Percentiles rank a stretch among this genome's conserved stretches.
Evolutionary conservation across 2,797 vertebrate genomes (phyloP).

Genomic region (Alauda arvensis): DNA sequence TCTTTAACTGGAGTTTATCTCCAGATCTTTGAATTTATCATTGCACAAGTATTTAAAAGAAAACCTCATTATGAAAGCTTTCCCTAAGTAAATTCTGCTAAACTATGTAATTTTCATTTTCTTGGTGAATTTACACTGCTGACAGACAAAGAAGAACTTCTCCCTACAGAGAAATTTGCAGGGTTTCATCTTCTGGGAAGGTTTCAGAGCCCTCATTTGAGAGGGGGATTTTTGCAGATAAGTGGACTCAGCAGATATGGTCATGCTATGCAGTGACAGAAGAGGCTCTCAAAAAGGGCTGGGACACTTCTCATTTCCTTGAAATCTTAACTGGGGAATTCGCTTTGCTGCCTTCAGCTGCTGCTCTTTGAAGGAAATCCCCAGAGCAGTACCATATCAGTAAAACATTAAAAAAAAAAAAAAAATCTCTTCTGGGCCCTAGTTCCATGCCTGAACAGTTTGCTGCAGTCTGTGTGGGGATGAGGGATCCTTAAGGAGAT

Average conservation of each 20-base stretch:
- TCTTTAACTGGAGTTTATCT: neutral
- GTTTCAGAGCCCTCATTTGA: neutral
- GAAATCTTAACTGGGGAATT: conserved; percentile 27
- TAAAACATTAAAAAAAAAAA: neutral
- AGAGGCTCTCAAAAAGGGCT: neutral
- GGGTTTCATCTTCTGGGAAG: conserved; percentile 16
- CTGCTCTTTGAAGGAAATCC: neutral
- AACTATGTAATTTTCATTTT: rapidly evolving
- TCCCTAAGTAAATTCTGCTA: neutral
- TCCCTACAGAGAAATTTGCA: neutral
- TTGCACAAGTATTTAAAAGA: neutral
- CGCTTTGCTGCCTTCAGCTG: neutral
- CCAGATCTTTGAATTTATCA: neutral
- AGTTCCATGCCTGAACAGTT: neutral
- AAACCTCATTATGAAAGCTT: neutral
- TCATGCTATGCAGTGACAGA: neutral
- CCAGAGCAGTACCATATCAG: neutral
- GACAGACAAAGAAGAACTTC: neutral
- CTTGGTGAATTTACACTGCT: rapidly evolving
- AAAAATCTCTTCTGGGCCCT: neutral
- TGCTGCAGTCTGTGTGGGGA: neutral
- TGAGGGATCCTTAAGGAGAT: neutral
- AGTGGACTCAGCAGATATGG: neutral
- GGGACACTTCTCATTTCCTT: conserved; percentile 9
- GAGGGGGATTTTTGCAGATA: conserved; percentile 3